Evolutionary conservation across 2,113 vertebrate genomes (phyloP).

Genomic region (Thermophis baileyi): DNA sequence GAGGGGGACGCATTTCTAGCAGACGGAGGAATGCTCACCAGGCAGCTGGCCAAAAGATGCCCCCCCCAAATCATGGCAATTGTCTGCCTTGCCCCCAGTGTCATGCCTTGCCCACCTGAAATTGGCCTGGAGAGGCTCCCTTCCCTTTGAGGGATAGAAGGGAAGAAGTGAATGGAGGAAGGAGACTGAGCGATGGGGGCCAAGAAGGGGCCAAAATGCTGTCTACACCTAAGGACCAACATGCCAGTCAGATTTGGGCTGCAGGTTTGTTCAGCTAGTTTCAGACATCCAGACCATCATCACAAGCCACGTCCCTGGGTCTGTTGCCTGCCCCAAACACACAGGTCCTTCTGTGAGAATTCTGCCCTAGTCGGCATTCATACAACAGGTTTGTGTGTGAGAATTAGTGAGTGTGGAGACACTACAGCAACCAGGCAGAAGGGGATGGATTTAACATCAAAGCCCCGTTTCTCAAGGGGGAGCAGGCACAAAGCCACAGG

Average conservation of each 20-base stretch:
- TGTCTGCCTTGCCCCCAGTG: background rate
- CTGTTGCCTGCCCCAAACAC: background rate
- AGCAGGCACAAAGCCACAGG: background rate
- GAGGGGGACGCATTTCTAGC: conserved; percentile 30
- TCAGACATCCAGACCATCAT: background rate
- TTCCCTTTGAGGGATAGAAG: background rate
- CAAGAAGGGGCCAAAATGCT: background rate
- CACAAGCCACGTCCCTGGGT: background rate
- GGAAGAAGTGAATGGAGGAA: background rate
- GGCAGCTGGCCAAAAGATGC: background rate
- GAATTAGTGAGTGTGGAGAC: background rate
- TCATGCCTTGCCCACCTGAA: accelerated
- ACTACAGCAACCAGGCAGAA: background rate
- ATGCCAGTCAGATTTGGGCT: background rate
- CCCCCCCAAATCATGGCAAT: background rate
- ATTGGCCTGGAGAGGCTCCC: background rate
- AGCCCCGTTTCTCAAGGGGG: background rate
- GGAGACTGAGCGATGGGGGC: background rate
- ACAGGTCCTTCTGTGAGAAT: background rate
- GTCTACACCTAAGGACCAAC: background rate
- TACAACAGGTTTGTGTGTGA: background rate
- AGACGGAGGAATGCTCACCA: background rate
- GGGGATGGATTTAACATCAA: background rate
- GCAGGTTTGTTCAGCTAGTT: background rate
- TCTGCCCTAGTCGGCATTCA: background rate